Base-by-base conservation (phyloP, 2,113 vertebrate genomes). In the Ellobius talpinus region DNA sequence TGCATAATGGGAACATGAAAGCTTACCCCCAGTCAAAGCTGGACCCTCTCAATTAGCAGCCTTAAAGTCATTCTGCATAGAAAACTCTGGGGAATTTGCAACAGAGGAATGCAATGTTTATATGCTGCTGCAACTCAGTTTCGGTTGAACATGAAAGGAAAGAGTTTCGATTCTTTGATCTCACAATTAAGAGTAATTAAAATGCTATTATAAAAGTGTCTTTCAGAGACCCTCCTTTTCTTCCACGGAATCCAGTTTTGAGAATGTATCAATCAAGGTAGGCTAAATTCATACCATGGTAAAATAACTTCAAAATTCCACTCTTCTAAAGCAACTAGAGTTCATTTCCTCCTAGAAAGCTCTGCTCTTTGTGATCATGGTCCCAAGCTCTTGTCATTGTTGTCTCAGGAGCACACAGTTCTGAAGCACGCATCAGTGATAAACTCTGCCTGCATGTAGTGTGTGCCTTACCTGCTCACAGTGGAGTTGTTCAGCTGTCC, bases 161-260 rank as follows among this genome's bases (percentile, higher is more conserved):
- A 42, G 11, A 90, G 14, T 26, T 82, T 70, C 26, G 47, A 84
- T 92, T 94, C 19, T 36, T 88, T 84, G 58, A 17, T 5, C 36
- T 23, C 72, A 84, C 36, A 79, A 82, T 92, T 70, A 88, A 93
- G 84, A 92, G 76, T 23, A 86, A 93, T 73, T 66, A 31, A 50
- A 72, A 72, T 86, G 19, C 55, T 85, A 24, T 93, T 87, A 86
- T 36, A 24, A 86, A 84, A 87, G 11, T 36, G 13, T 19, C 7
- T 63, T 19, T 1, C 14, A 63, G 31, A 79, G 16, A 70, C 1
- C 47, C 17, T 63, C 1, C 61, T 92, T 87, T 77, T 84, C 29
- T 58, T 91, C 52, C 29, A 4, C n/a, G 33, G 50, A 33, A 26
- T 79, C 88, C 52, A 72, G 29, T 9, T 82, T 95, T 68, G 33